Evolutionary conservation across 2,113 vertebrate genomes (phyloP), one percentile per base, ranked within the genome.

Genomic region (Pluvialis apricaria): DNA sequence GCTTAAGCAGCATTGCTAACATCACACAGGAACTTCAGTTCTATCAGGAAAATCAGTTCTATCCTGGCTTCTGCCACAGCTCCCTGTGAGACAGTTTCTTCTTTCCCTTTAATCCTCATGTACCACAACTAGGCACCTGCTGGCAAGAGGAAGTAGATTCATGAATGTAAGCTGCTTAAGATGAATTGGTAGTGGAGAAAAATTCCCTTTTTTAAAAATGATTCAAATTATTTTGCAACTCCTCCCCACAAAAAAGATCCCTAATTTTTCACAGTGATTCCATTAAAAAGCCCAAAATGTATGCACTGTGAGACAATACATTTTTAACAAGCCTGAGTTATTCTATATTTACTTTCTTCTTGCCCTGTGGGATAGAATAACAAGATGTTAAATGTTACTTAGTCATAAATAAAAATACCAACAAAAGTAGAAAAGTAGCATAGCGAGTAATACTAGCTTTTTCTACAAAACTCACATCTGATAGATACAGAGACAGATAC

Each of bases 361-460:
- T 82, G 16, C 9, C 9, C 3, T 58, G 8, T 85, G 32, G 13
- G 8, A 58, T 49, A 69, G 8, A 78, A 54, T 29, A 65, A 47
- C 12, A 84, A 58, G 6, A 45, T 49, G 15, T 36, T 62, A 71
- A 82, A 47, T 71, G 32, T 36, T 47, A n/a, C 13, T 66, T 76
- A 32, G 7, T 31, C 36, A 70, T 51, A 82, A 87, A 82, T 25
- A 44, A 4, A 14, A 82, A 66, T 51, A 69, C 2, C 2, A 55
- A 54, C 10, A 85, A 79, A 57, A 21, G 1, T 2, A 58, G 55
- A 29, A n/a, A 69, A 75, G 15, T 25, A 70, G 4, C 6, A 57
- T 18, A 38, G 14, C 0, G 0, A 40, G 10, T 13, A 70, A 49
- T 31, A 40, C 6, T 29, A 44, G 6, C 4, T 62, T 71, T 54